These are phyloP conservation scores for Eulemur mongoz DNA, from an alignment of 2,797 vertebrate genomes.

Conservation along the genomic window DNA sequence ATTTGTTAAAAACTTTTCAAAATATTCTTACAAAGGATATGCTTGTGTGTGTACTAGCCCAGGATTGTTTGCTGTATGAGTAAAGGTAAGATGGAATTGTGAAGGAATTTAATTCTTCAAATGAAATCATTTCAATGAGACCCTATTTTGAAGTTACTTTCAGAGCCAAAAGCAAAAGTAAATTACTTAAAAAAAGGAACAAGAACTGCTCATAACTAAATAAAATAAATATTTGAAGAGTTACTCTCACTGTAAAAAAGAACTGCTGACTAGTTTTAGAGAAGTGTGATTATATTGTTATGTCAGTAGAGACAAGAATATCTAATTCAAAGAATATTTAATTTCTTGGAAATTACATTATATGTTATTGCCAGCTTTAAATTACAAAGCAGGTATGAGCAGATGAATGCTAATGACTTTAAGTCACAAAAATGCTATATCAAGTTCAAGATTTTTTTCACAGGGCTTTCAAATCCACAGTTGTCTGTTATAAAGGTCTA, in stretches of 20 bases:
- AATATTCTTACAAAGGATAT: neutral
- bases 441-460: neutral
- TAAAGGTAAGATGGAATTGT: neutral
- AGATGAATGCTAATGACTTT: neutral
- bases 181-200: neutral
- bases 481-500: neutral
- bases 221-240: neutral
- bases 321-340: neutral
- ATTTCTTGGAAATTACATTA: slow-evolving; percentile 30
- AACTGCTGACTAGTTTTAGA: neutral
- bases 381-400: neutral
- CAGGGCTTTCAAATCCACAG: neutral
- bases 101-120: neutral
- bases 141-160: slow-evolving; percentile 27
- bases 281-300: slow-evolving; percentile 23
- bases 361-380: neutral
- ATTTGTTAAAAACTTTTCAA: slow-evolving; percentile 45
- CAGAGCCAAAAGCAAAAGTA: slow-evolving; percentile 16
- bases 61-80: neutral
- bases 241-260: neutral
- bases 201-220: slow-evolving; percentile 36
- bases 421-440: slow-evolving; percentile 32
- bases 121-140: slow-evolving; percentile 42
- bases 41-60: neutral
- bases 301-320: slow-evolving; percentile 31